Base-by-base conservation (phyloP, 2,888 invertebrate genomes). In the Nomada ruficornis region DNA sequence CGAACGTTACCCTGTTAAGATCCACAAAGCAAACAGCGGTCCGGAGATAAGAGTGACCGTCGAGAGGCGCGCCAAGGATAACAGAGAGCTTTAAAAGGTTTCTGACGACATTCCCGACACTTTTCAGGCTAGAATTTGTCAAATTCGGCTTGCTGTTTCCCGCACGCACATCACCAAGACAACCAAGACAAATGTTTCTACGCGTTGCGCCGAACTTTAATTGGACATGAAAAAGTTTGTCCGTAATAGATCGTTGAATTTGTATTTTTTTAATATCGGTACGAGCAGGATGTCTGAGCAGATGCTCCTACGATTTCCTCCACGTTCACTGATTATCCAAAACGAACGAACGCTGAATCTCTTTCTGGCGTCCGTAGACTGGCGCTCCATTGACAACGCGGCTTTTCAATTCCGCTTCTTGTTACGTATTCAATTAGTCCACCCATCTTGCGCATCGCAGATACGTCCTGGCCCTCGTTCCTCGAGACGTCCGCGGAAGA, bases 71-170 rank as follows among this genome's bases (percentile, higher is more conserved):
- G 87, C 88, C 85, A 90, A 91, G 88, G 89, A 92, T 90, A 92
- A 92, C 91, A 89, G 83, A 82, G 86, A 88, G 87, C 88, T 91
- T 91, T 90, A 89, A 89, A 92, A 91, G 91, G 87, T 89, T 90
- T 89, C 86, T 77, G 80, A 84, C 79, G 82, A 85, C 73, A 62
- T 70, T 57, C 26, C 67, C 57, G 23, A 52, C 72, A 57, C 57
- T 72, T 63, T 29, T 20, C 67, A 59, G 20, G 60, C 36, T 42
- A 52, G 5, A 72, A 57, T 77, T 82, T 77, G 75, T 78, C 54
- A 69, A 88, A 85, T 84, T 79, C 85, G 75, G 82, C 85, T 81
- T 67, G 23, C 54, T 55, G 9, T 68, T 67, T 67, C 54, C n/a
- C n/a, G 55, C 13, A 13, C 13, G 26, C 7, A 15, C 50, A n/a